phyloP scores from a whole-genome alignment of 2,113 vertebrate genomes.

The Platysternon megacephalum region DNA sequence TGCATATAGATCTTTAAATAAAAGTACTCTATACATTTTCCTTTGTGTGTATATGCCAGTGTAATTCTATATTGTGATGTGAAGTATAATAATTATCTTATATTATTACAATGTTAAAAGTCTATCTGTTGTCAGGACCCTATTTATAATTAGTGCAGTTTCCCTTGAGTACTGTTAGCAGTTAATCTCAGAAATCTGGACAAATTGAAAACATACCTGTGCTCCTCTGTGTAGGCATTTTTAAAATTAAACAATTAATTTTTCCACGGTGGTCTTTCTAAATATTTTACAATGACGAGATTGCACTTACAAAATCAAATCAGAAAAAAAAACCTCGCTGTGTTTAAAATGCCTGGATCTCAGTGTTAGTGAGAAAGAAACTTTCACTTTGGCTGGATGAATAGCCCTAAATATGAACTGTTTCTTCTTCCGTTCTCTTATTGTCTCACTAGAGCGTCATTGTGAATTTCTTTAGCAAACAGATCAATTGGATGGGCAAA shows the following conservation, averaged over 20 bases:
- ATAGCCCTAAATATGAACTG: neutral
- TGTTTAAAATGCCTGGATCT: conserved; percentile 33
- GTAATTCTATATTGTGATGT: neutral
- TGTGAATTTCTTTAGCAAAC: conserved; percentile 82
- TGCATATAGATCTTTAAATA: neutral
- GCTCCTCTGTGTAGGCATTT: conserved; percentile 34
- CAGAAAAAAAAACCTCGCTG: neutral
- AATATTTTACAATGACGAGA: neutral
- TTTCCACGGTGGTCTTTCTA: conserved; percentile 1
- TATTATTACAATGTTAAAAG: conserved; percentile 36
- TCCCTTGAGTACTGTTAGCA: conserved; percentile 51
- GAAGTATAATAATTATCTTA: conserved; percentile 23
- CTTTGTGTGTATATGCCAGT: neutral
- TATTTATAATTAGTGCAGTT: conserved; percentile 53
- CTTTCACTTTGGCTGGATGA: fast-evolving
- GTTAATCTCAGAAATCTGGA: conserved; percentile 52
- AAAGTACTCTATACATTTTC: neutral
- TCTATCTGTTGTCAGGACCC: conserved; percentile 23
- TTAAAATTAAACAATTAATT: conserved; percentile 65
- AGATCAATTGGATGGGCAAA: conserved; percentile 73
- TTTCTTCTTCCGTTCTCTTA: conserved; percentile 66
- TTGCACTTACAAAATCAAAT: conserved; percentile 5
- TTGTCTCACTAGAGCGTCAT: conserved; percentile 54
- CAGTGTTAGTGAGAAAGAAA: neutral
- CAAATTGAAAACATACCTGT: conserved; percentile 60